Evolutionary conservation across 2,888 invertebrate genomes (phyloP).

Genomic region (Taphrorychus bicolor): DNA sequence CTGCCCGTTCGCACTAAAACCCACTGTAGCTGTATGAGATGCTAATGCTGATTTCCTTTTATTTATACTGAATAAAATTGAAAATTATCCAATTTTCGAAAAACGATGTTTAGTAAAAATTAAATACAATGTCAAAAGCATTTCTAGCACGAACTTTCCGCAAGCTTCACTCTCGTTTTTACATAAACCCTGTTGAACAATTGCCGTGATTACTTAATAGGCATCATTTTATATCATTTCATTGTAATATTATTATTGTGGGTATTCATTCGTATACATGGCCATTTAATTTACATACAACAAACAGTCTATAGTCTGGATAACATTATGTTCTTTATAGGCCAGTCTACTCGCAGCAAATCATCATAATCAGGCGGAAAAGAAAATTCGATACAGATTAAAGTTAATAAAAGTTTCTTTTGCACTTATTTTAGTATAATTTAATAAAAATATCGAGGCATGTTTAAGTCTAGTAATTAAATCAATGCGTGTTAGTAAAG

Average conservation of each 20-base stretch:
- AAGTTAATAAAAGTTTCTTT: too few species aligned
- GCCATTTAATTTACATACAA: not conserved
- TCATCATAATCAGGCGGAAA: too few species aligned
- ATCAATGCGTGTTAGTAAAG: not conserved
- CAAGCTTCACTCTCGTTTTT: not conserved
- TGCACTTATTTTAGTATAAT: too few species aligned
- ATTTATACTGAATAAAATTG: not conserved
- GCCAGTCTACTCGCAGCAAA: too few species aligned
- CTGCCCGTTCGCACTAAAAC: too few species aligned
- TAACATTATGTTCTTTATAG: too few species aligned
- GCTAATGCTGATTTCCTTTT: too few species aligned
- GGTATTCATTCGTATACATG: not conserved
- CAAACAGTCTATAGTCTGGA: too few species aligned
- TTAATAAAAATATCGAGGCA: not conserved
- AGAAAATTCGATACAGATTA: too few species aligned
- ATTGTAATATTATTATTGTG: not conserved
- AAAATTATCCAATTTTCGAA: constrained; percentile 16
- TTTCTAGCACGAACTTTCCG: constrained; percentile 4
- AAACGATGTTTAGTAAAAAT: not conserved
- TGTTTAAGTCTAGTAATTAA: not conserved
- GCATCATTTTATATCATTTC: not conserved
- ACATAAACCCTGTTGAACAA: not conserved
- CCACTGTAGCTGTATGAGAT: too few species aligned
- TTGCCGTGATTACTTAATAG: not conserved
- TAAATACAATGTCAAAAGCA: constrained; percentile 45